These are phyloP conservation scores for Passer domesticus DNA, from an alignment of 2,113 vertebrate genomes.

Conservation along the genomic window DNA sequence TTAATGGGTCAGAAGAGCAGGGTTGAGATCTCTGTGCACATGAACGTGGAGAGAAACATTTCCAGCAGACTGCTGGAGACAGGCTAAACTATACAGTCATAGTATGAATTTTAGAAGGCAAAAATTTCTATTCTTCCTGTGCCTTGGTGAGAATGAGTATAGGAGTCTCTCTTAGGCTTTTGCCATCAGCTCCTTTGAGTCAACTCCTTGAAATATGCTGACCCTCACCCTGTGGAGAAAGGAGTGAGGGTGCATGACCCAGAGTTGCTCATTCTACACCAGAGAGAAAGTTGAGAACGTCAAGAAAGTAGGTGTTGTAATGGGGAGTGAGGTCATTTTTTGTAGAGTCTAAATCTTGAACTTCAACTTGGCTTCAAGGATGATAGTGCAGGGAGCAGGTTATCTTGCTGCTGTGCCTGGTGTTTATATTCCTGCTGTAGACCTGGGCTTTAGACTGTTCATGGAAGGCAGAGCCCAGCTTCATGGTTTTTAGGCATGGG, in stretches of 20 bases:
- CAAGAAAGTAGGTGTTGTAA: not conserved
- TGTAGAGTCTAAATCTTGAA: not conserved
- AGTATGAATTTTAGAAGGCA: not conserved
- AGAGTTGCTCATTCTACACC: not conserved
- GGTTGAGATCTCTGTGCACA: fast-evolving
- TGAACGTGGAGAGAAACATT: not conserved
- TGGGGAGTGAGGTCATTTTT: fast-evolving
- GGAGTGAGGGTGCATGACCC: fast-evolving
- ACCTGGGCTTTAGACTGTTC: not conserved
- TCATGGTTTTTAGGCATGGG: not conserved
- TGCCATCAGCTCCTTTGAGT: not conserved
- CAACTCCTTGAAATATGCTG: not conserved
- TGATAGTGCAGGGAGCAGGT: not conserved
- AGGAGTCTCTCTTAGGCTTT: not conserved
- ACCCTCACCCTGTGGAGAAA: not conserved
- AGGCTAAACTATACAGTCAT: not conserved
- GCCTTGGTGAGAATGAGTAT: not conserved
- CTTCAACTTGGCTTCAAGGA: not conserved
- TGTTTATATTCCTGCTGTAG: not conserved
- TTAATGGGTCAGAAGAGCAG: not conserved
- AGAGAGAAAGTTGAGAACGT: not conserved
- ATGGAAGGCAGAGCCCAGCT: not conserved
- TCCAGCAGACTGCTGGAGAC: not conserved
- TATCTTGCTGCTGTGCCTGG: not conserved
- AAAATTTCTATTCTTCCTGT: not conserved